Evolutionary conservation across 2,888 invertebrate species (phyloP).

Genomic region (Lithophane leautieri): DNA sequence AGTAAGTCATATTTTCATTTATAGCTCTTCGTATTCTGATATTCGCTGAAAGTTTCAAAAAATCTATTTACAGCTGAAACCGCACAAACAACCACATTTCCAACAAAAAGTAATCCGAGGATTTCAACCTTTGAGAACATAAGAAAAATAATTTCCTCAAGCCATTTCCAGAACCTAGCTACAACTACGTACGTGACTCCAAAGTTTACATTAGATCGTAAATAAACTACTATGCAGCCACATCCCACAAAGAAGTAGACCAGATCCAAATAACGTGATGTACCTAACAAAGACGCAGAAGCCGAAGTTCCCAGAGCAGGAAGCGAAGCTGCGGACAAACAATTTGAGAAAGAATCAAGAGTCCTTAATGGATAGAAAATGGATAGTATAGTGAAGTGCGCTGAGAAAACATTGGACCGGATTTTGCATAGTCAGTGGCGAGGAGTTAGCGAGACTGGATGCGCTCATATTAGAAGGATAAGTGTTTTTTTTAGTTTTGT

Average conservation of each 20-base stretch:
- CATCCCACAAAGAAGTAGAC: constrained; percentile 49
- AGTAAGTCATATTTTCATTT: neutral
- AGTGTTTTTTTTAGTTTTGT: neutral
- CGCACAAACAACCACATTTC: constrained; percentile 29
- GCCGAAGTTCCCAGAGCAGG: constrained; percentile 59
- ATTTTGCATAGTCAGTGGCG: constrained; percentile 85
- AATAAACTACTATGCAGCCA: constrained; percentile 36
- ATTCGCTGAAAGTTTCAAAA: neutral
- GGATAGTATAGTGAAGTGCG: constrained; percentile 79
- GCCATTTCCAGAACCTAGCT: neutral
- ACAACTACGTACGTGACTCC: constrained; percentile 25
- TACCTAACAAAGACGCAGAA: constrained; percentile 51
- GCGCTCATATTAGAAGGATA: neutral
- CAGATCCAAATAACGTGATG: constrained; percentile 48
- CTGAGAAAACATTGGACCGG: constrained; percentile 81
- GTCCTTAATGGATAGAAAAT: constrained; percentile 88
- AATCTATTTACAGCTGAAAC: neutral
- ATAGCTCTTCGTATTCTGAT: neutral
- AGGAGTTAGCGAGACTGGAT: constrained; percentile 57
- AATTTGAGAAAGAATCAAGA: constrained; percentile 83
- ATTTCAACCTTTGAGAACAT: neutral
- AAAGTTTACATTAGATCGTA: constrained; percentile 26
- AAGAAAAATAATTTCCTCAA: constrained; percentile 25
- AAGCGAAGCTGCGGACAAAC: constrained; percentile 74
- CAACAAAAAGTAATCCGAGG: constrained; percentile 5